A percentile compares a stretch with the other conserved stretches of the same genome.
phyloP scores from a whole-genome alignment of 2,797 vertebrate genomes.

The Pagetopsis macropterus region DNA sequence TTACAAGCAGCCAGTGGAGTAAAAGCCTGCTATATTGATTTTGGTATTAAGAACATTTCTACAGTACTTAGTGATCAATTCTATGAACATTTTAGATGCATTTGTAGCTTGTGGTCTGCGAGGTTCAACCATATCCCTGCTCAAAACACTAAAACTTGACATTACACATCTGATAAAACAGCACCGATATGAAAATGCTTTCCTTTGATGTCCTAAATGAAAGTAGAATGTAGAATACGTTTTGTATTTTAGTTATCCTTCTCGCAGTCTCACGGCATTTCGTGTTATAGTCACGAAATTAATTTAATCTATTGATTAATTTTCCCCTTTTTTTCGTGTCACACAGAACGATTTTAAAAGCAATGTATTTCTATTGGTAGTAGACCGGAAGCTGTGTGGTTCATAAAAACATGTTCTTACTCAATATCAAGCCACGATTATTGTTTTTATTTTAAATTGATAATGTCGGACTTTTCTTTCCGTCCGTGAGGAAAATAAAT shows the following conservation, averaged over 20 bases:
- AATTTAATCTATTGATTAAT: no score
- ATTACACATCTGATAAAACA: neutral
- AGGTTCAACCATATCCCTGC: neutral
- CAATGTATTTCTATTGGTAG: no score
- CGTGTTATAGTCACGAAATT: no score
- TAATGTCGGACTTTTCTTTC: no score
- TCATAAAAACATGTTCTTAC: no score
- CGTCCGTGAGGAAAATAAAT: no score
- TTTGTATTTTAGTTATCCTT: neutral
- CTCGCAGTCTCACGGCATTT: neutral
- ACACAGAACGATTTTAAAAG: no score
- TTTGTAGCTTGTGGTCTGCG: neutral
- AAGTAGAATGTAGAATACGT: neutral
- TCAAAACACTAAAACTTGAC: neutral
- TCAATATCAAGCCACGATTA: no score
- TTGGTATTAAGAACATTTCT: neutral
- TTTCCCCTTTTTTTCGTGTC: no score
- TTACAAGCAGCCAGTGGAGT: neutral
- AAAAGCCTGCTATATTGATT: neutral
- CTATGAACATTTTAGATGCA: neutral
- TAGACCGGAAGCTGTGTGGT: no score
- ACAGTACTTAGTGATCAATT: neutral
- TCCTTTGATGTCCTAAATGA: neutral
- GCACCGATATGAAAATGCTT: neutral
- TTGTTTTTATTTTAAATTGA: no score